These are phyloP conservation scores for Piezodorus guildinii DNA, from an alignment of 1,140 invertebrate genomes.

Conservation along the genomic window DNA sequence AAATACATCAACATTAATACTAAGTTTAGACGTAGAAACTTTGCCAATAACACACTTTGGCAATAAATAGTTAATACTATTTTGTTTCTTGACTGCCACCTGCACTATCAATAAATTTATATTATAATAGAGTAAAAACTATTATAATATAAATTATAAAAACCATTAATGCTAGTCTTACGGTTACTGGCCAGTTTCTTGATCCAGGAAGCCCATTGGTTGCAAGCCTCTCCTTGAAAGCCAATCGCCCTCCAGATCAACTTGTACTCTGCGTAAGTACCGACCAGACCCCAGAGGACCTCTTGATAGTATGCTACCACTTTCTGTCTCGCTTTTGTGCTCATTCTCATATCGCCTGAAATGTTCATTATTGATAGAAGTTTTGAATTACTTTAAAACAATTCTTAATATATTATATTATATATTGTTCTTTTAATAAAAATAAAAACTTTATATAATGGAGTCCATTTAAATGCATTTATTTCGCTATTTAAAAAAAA, in stretches of 20 bases:
- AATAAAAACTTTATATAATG: too few relatives aligned
- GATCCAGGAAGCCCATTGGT: conserved; percentile 19
- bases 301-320: conserved; percentile 44
- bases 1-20: too few relatives aligned
- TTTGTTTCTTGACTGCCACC: too few relatives aligned
- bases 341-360: conserved; percentile 36
- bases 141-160: not conserved
- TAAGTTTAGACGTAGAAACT: too few relatives aligned
- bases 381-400: too few relatives aligned
- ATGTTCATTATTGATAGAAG: not conserved
- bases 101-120: too few relatives aligned
- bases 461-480: too few relatives aligned
- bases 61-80: too few relatives aligned
- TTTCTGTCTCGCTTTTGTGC: conserved; percentile 37
- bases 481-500: too few relatives aligned
- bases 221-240: conserved; percentile 22
- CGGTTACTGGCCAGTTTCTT: conserved; percentile 11
- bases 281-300: conserved; percentile 57
- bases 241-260: conserved; percentile 46
- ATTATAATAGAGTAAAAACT: not conserved
- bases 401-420: too few relatives aligned
- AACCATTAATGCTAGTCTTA: not conserved
- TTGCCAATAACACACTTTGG: too few relatives aligned
- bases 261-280: conserved; percentile 59
- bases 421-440: too few relatives aligned